Conservation (phyloP, 2,797 vertebrate species). For the Tapirus indicus region DNA sequence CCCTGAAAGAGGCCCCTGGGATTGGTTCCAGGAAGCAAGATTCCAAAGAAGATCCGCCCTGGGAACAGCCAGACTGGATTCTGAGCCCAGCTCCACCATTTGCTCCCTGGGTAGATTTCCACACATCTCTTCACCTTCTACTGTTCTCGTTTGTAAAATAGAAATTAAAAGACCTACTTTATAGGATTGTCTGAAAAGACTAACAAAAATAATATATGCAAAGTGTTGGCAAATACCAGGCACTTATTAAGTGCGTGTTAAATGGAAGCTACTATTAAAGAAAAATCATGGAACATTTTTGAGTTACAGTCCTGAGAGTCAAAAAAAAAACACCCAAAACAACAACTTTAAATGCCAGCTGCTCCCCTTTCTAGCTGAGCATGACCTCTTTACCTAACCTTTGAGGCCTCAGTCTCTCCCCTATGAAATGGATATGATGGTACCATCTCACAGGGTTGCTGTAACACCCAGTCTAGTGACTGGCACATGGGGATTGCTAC, state of each 20-base stretch:
- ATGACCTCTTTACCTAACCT: not conserved
- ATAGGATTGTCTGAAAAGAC: not conserved
- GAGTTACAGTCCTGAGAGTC: not conserved
- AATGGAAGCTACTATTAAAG: not conserved
- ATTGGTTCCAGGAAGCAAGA: not conserved
- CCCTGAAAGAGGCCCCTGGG: not conserved
- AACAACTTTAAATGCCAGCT: not conserved
- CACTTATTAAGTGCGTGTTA: not conserved
- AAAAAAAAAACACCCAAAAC: not conserved
- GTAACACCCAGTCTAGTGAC: not conserved
- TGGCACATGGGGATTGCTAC: not conserved
- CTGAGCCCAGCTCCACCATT: not conserved
- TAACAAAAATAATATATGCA: not conserved
- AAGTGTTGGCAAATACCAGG: not conserved
- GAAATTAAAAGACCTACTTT: not conserved
- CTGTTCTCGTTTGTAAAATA: not conserved
- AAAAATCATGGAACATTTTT: not conserved
- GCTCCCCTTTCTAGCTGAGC: not conserved
- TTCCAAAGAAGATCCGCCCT: not conserved
- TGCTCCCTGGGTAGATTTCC: not conserved
- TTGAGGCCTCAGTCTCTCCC: not conserved
- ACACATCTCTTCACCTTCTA: not conserved
- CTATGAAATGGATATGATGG: not conserved
- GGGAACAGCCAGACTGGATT: not conserved
- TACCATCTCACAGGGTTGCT: not conserved